Evolutionary conservation across 2,888 invertebrate species (phyloP).

Genomic region (Idaea dimidiata): DNA sequence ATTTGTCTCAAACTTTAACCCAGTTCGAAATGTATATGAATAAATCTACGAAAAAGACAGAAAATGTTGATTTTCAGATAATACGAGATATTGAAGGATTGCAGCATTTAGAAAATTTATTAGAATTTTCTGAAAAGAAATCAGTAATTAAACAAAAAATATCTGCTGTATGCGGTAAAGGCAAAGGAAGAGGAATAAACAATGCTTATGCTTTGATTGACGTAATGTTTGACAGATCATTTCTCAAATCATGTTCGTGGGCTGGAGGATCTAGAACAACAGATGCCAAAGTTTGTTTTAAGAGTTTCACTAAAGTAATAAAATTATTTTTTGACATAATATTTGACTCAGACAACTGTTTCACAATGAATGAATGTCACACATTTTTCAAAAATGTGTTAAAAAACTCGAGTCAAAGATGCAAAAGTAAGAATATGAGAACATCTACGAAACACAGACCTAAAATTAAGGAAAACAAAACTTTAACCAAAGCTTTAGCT

Average conservation of each 20-base stretch:
- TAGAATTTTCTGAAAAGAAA: too few relatives aligned
- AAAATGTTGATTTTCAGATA: too few relatives aligned
- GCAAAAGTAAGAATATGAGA: too few relatives aligned
- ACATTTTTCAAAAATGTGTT: not conserved
- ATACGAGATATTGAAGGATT: constrained; percentile 6
- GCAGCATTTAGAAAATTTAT: constrained; percentile 6
- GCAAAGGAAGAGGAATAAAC: constrained; percentile 18
- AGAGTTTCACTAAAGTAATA: constrained; percentile 17
- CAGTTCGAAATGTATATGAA: too few relatives aligned
- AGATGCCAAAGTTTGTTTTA: constrained; percentile 18
- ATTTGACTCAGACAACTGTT: constrained; percentile 12
- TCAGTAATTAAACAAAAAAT: too few relatives aligned
- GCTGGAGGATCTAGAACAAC: constrained; percentile 17
- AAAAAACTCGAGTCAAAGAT: too few relatives aligned
- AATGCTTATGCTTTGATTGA: constrained; percentile 19
- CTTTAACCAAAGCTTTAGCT: too few relatives aligned
- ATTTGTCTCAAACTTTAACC: too few relatives aligned
- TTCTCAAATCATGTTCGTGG: constrained; percentile 15
- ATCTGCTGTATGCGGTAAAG: constrained; percentile 3
- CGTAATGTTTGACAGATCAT: constrained; percentile 16
- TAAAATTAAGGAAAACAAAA: too few relatives aligned
- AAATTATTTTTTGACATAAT: constrained; percentile 19
- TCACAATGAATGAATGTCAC: too few relatives aligned
- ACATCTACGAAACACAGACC: too few relatives aligned
- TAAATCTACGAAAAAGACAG: too few relatives aligned